These are phyloP conservation scores for Pangasianodon hypophthalmus DNA, from an alignment of 2,113 vertebrate genomes.

Conservation along the genomic window DNA sequence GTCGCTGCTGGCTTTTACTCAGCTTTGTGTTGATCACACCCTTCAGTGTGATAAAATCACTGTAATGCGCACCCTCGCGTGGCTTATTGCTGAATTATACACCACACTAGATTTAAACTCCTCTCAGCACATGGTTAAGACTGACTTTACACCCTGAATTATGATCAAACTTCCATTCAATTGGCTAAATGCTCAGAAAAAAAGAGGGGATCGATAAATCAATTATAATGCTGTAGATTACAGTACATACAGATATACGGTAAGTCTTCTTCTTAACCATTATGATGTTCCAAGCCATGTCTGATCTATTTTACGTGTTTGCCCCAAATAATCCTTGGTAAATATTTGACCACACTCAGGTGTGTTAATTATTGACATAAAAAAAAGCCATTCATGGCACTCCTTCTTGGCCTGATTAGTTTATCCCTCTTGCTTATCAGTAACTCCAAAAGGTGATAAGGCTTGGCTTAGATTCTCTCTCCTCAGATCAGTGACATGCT, in stretches of 20 bases:
- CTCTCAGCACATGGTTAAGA: background rate
- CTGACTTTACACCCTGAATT: background rate
- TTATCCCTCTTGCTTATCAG: slow-evolving; percentile 45
- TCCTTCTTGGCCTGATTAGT: slow-evolving; percentile 43
- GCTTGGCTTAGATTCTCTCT: background rate
- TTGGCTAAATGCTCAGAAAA: background rate
- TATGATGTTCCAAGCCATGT: background rate
- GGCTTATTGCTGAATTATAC: background rate
- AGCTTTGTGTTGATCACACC: background rate
- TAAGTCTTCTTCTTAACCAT: background rate
- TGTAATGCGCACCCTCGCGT: no score
- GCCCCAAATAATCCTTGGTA: slow-evolving; percentile 45
- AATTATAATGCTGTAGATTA: background rate
- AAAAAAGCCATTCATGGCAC: slow-evolving; percentile 37
- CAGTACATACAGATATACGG: background rate
- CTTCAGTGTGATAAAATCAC: background rate
- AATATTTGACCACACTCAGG: slow-evolving; percentile 60
- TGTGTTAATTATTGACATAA: slow-evolving; percentile 69
- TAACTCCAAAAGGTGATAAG: slow-evolving; percentile 50
- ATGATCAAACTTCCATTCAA: background rate
- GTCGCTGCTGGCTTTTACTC: no score
- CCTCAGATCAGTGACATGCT: background rate
- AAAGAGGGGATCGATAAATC: no score
- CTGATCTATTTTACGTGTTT: background rate
- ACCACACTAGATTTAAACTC: background rate